Evolutionary conservation across 1,140 invertebrate species (phyloP).

Genomic region (Drosophila grimshawi): DNA sequence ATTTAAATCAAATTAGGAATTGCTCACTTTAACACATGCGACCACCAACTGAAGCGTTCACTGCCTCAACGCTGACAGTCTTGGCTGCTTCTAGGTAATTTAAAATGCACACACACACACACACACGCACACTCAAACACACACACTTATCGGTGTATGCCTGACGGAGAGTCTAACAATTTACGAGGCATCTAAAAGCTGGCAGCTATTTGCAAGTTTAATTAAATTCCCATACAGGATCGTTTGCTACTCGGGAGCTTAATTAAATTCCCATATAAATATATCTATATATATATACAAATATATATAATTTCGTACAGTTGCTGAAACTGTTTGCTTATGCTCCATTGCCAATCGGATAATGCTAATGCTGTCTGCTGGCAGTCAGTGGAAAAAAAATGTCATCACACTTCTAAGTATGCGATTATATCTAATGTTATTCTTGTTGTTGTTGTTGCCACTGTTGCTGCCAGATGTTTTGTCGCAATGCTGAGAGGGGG

Average conservation of each 20-base stretch:
- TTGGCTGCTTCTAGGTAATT: no score
- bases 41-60: no score
- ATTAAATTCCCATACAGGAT: constrained; percentile 39
- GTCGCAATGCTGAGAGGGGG: constrained; percentile 5
- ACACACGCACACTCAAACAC: no score
- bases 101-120: no score
- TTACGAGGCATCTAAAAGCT: constrained; percentile 15
- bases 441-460: constrained; percentile 16
- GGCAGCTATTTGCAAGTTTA: constrained; percentile 25
- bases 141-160: no score
- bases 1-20: no score
- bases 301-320: background rate
- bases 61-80: no score
- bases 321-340: constrained; percentile 25
- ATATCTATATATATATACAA: no score
- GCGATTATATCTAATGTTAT: constrained; percentile 41
- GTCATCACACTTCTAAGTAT: constrained; percentile 40
- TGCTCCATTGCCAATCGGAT: constrained; percentile 46
- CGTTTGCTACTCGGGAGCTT: constrained; percentile 18
- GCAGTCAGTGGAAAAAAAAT: constrained; percentile 27
- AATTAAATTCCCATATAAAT: constrained; percentile 41
- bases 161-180: background rate
- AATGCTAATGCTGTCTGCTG: constrained; percentile 42
- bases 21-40: no score
- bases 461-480: constrained; percentile 18